Base-by-base conservation (phyloP, 2,888 invertebrate genomes). In the Cataglyphis altisquamis region DNA sequence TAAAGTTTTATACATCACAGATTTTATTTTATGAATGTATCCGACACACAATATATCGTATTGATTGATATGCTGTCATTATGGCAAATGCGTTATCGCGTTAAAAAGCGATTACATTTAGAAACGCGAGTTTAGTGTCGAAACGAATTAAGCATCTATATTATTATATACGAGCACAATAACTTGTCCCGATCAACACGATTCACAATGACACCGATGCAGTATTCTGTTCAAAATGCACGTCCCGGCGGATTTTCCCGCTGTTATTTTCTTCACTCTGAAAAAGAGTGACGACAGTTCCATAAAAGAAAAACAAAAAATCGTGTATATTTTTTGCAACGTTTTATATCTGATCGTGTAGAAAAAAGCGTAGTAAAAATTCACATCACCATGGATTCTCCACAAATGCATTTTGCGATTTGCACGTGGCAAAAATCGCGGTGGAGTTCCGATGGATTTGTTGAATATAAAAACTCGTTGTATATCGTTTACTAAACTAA, bases 71-170 rank as follows among this genome's bases (percentile, higher is more conserved):
- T 36, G n/a, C 15, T 57, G 66, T 67, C 57, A 77, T 57, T 55
- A 66, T 36, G 66, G 12, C 25, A 45, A 29, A 57, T 57, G 41
- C 5, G 57, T 15, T 57, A 48, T 25, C 29, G 29, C 55, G 57
- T 77, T 77, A 67, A 57, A 77, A 41, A 77, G n/a, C 57, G 41
- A 66, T 66, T 77, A 36, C 15, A 62, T 36, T 10, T 48, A 57
- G 15, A 41, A 41, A 67, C 12, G 25, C 29, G 39, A 39, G 36
- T 64, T 66, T 67, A 57, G 21, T 32, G 29, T 67, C 41, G 39
- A 55, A 10, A 29, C 29, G 29, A 67, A 77, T 67, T 77, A 77
- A 77, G 57, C 29, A 21, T 57, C 41, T 57, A n/a, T 29, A 39
- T 41, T 18, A 75, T 64, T 55, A 63, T 55, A 63, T 25, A 41